These are phyloP conservation scores for Alosa alosa DNA, from an alignment of 2,113 vertebrate genomes.

Conservation along the genomic window DNA sequence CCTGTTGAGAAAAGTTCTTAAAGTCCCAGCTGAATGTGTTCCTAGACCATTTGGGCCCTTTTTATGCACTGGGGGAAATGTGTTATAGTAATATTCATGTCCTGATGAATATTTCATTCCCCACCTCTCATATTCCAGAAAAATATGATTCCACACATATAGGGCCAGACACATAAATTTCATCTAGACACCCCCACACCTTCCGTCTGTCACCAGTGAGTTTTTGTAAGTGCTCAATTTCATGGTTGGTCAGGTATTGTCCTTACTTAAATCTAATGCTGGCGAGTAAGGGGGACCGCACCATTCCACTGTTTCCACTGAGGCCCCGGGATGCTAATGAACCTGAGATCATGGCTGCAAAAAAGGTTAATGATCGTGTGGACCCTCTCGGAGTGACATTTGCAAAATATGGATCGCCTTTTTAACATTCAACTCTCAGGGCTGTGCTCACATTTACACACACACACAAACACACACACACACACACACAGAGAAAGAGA, in stretches of 20 bases:
- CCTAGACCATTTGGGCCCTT: background rate
- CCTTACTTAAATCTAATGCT: constrained; percentile 76
- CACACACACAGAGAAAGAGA: no score
- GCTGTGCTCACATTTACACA: constrained; percentile 1
- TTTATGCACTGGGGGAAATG: background rate
- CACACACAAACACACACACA: background rate
- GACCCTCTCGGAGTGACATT: constrained; percentile 35
- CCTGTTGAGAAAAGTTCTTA: background rate
- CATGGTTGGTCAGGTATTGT: constrained; percentile 70
- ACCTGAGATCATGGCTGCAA: constrained; percentile 53
- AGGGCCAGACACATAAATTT: constrained; percentile 69
- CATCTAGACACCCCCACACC: constrained; percentile 49
- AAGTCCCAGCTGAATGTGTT: background rate
- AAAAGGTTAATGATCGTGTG: constrained; percentile 61
- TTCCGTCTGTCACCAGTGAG: constrained; percentile 70
- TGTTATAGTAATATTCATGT: constrained; percentile 49
- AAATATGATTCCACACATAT: constrained; percentile 63
- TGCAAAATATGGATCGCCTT: constrained; percentile 12
- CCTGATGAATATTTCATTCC: constrained; percentile 62
- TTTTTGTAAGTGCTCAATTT: constrained; percentile 81
- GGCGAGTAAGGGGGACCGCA: constrained; percentile 58
- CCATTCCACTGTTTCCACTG: constrained; percentile 42
- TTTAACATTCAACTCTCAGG: constrained; percentile 2
- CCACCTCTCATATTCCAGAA: constrained; percentile 57
- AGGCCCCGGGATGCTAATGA: constrained; percentile 61